Percentiles rank a stretch among this genome's conserved stretches.
These are phyloP conservation scores for Drosophila leontia DNA, from an alignment of 1,140 invertebrate genomes.

Conservation along the genomic window DNA sequence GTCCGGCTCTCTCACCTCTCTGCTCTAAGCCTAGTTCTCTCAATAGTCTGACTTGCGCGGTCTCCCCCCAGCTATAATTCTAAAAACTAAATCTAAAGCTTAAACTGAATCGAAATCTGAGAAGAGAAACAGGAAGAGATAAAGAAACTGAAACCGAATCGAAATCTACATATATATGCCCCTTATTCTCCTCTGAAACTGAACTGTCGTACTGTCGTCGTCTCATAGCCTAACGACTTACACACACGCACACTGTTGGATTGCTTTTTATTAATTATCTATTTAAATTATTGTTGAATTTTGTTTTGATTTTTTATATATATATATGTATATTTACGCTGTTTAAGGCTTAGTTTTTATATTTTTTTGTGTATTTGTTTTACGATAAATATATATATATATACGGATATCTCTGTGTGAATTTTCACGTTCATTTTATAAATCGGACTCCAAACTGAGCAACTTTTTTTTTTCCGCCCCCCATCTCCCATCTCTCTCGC, in stretches of 20 bases:
- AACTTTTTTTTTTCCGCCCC: constrained; percentile 7
- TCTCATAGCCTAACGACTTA: constrained; percentile 52
- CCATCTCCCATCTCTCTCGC: constrained; percentile 1
- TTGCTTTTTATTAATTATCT: constrained; percentile 76
- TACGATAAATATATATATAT: constrained; percentile 48
- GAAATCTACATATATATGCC: constrained; percentile 15
- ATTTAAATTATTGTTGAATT: constrained; percentile 83
- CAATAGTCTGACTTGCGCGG: constrained; percentile 75
- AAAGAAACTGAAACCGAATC: constrained; percentile 10
- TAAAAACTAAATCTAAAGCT: constrained; percentile 26
- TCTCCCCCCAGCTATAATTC: constrained; percentile 47
- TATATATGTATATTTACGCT: constrained; percentile 50
- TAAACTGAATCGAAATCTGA: constrained; percentile 19
- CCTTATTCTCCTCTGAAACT: constrained; percentile 18
- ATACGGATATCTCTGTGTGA: constrained; percentile 27
- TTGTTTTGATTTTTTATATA: constrained; percentile 70
- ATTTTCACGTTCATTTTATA: constrained; percentile 43
- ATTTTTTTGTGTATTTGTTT: constrained; percentile 60
- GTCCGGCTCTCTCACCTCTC: constrained; percentile 37
- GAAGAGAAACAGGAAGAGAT: constrained; percentile 7
- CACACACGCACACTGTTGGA: constrained; percentile 59
- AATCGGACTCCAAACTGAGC: constrained; percentile 26
- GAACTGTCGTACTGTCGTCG: constrained; percentile 32
- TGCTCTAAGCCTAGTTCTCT: constrained; percentile 62
- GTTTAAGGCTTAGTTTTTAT: constrained; percentile 63